Percentiles rank a stretch among this genome's conserved stretches.
Conservation (phyloP, 2,888 invertebrate genomes). For the Trileptium ribeirensis region DNA sequence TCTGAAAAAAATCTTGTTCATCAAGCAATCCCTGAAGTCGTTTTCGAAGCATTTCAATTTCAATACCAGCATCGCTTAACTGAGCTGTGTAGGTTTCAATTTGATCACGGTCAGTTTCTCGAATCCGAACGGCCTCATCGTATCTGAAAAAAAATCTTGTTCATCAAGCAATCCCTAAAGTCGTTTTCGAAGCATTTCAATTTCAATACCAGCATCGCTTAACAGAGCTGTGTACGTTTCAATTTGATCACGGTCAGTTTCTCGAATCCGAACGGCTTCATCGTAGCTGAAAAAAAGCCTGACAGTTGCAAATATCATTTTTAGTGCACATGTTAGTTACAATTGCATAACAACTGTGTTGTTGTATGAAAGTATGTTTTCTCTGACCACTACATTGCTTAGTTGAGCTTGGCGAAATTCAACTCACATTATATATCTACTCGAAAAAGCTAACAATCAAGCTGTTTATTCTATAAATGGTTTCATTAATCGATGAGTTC, state of each 20-base stretch:
- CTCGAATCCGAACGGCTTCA: constrained; percentile 45
- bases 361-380: too few relatives aligned
- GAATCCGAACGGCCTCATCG: constrained; percentile 46
- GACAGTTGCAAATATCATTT: too few relatives aligned
- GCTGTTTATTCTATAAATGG: too few relatives aligned
- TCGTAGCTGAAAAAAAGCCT: too few relatives aligned
- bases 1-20: constrained; percentile 49
- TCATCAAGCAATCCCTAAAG: too few relatives aligned
- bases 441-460: too few relatives aligned
- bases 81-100: constrained; percentile 55
- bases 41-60: constrained; percentile 53
- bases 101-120: constrained; percentile 48
- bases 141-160: constrained; percentile 41
- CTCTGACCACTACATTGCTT: too few relatives aligned
- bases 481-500: too few relatives aligned
- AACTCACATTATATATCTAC: too few relatives aligned
- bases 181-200: constrained; percentile 52
- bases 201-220: constrained; percentile 55
- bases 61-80: constrained; percentile 55
- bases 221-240: constrained; percentile 54
- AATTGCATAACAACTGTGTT: too few relatives aligned
- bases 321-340: too few relatives aligned
- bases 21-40: constrained; percentile 50
- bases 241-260: constrained; percentile 51
- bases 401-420: too few relatives aligned